These are phyloP conservation scores for Brachystomella parvula DNA, from an alignment of 1,140 invertebrate species.

Conservation along the genomic window DNA sequence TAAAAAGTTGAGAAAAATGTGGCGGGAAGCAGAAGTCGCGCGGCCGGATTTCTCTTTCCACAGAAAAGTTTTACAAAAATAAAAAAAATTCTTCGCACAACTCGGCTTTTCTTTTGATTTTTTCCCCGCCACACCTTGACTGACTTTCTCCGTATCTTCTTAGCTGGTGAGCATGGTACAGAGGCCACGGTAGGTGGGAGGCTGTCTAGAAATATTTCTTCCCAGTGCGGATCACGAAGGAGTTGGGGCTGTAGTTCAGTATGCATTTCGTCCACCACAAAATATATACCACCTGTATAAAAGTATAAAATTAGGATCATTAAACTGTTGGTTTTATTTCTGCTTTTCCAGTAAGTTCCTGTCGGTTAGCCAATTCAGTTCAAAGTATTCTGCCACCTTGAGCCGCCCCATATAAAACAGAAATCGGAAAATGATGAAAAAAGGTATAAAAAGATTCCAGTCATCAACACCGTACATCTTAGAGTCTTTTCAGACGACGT, in stretches of 20 bases:
- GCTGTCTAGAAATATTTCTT: slow-evolving; percentile 72
- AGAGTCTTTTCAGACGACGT: slow-evolving; percentile 42
- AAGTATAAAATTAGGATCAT: background rate
- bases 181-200: slow-evolving; percentile 74
- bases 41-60: no score
- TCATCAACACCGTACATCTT: background rate
- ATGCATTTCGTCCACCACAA: slow-evolving; percentile 91
- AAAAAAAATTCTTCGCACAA: no score
- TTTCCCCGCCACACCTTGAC: no score
- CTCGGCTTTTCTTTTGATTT: no score
- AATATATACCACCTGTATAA: slow-evolving; percentile 61
- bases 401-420: slow-evolving; percentile 49
- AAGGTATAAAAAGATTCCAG: background rate
- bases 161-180: no score
- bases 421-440: slow-evolving; percentile 51
- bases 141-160: no score
- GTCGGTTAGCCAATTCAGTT: slow-evolving; percentile 40
- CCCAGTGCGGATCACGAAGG: slow-evolving; percentile 80
- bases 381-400: slow-evolving; percentile 46
- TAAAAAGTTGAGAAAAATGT: no score
- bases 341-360: slow-evolving; percentile 32
- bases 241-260: slow-evolving; percentile 79
- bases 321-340: background rate
- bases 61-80: no score
- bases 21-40: no score